Evolutionary conservation across 2,888 invertebrate species (phyloP), one percentile per base, ranked within the genome.

Genomic region (Drosophila rubida): DNA sequence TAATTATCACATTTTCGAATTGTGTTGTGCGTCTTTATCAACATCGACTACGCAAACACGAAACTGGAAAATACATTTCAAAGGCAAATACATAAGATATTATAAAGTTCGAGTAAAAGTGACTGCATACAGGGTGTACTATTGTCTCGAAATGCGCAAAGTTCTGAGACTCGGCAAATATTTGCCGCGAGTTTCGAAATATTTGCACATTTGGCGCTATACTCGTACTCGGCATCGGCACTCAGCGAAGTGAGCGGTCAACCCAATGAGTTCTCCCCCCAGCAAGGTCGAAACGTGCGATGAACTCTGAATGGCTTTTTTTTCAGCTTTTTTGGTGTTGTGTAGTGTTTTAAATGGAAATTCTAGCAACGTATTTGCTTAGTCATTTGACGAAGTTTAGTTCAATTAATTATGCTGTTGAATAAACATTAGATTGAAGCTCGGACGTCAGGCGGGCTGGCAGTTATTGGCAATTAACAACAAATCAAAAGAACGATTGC

Each of bases 261-360:
- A 44, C 44, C 30, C n/a, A n/a, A 22, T 23, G n/a, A 13, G 8
- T 22, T 19, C 25, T 22, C 37, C 27, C 60, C 53, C 27, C 16
- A 8, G 19, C 75, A 87, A 81, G 87, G 65, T 50, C 13, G 16
- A 55, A 49, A 49, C 69, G 78, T 59, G 65, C 86, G 68, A 75
- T 87, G 82, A 82, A 82, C 87, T 87, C 79, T 66, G 61, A 32
- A n/a, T 32, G n/a, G 27, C 9, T 46, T 59, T 68, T 58, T 61
- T 32, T 30, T 32, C 16, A 7, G 23, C 13, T 14, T 16, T 46
- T 30, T 14, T 11, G 4, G 5, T 63, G 42, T 63, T 53, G 16
- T 45, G 32, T 23, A 55, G 16, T 25, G n/a, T 44, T 54, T 37
- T 37, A 46, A 22, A 62, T 51, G 35, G 72, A 66, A 76, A 53